Evolutionary conservation across 2,797 vertebrate genomes (phyloP), one percentile per base, ranked within the genome.

Genomic region (Tokudaia tokunoshimensis): DNA sequence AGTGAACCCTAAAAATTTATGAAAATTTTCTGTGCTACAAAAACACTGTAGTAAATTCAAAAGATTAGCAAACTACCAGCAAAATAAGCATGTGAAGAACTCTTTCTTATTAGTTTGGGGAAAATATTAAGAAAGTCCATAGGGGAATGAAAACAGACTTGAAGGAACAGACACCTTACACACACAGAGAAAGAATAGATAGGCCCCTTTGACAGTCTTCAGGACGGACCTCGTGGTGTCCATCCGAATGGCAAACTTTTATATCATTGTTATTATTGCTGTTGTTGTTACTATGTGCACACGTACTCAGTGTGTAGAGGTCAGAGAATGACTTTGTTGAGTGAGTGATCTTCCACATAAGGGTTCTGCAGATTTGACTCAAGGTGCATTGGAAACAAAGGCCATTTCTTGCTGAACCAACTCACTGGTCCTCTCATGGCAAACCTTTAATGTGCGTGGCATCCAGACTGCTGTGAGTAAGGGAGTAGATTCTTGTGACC

Each of bases 101-200:
- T 76, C 37, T 79, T 59, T 78, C 24, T 92, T 80, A 89, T 84
- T 85, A 92, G 82, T 9, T 59, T 15, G 4, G 7, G 12, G 2
- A 31, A 70, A 95, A 92, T 12, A 3, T 12, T 82, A 67, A 75
- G 13, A 93, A 87, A 79, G 34, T 94, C 52, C 86, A 76, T 1
- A 81, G 41, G 22, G 50, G 88, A 91, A 94, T 31, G 12, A 41
- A 95, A 75, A 92, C 3, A 91, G 20, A 24, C 61, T 72, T 31
- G 74, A 93, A 92, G 50, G 52, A 80, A 76, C 31, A 82, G 90
- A 91, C 11, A 47, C 26, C 55, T 91, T 89, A 85, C n/a, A 79
- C 70, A 96, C 0, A 2, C 65, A 72, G n/a, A 82, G 67, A 91
- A 89, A 90, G 74, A 59, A 76, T 24, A 41, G 72, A 37, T 12